Percentiles rank a stretch among this genome's conserved stretches.
phyloP scores from a whole-genome alignment of 2,797 vertebrate species.

The Sebastes oblongus region DNA sequence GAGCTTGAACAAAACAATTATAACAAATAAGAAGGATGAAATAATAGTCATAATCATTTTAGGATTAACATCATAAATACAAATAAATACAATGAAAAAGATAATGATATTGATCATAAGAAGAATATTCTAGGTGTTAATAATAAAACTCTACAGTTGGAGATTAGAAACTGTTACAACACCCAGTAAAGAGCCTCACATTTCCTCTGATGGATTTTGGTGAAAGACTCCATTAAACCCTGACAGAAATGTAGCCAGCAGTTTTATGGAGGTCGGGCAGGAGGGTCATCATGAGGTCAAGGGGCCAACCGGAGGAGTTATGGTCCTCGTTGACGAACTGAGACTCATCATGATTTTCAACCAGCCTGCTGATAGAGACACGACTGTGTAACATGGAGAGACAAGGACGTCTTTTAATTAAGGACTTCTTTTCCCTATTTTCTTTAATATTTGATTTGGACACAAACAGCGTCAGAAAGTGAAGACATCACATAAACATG shows the following conservation, averaged over 20 bases:
- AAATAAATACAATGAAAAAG: too few relatives aligned
- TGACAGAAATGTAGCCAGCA: neutral
- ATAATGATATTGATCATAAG: too few relatives aligned
- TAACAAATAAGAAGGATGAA: too few relatives aligned
- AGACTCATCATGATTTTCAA: neutral
- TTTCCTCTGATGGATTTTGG: neutral
- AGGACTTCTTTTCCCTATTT: neutral
- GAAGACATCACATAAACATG: neutral
- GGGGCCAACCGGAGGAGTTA: conserved; percentile 6
- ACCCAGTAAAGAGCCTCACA: too few relatives aligned
- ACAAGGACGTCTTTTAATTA: too few relatives aligned
- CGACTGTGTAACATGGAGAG: neutral
- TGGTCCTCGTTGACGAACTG: neutral
- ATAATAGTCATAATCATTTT: too few relatives aligned
- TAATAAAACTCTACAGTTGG: neutral
- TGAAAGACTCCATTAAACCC: too few relatives aligned
- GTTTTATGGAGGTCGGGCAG: neutral
- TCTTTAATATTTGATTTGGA: neutral
- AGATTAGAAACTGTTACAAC: neutral
- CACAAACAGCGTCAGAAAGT: neutral
- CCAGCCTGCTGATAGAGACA: neutral
- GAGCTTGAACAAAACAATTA: too few relatives aligned
- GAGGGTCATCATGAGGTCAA: neutral
- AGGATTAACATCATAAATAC: too few relatives aligned
- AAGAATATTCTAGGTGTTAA: too few relatives aligned